Conservation (phyloP, 2,888 invertebrate genomes). For the Drosophila leonis region DNA sequence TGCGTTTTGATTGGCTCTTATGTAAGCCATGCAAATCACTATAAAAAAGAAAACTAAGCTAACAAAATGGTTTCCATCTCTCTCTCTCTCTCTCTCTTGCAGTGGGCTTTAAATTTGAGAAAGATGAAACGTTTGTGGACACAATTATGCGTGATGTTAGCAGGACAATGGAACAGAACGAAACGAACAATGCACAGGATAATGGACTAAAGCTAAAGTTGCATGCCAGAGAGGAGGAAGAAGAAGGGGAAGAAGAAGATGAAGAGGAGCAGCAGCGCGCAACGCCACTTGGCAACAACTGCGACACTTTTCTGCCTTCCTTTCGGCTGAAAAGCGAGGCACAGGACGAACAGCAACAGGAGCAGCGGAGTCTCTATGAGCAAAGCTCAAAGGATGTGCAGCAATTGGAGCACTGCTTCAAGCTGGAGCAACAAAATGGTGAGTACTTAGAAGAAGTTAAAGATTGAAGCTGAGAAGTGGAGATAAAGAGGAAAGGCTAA, state of each 20-base stretch:
- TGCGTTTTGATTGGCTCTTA: slow-evolving; percentile 57
- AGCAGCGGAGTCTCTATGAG: slow-evolving; percentile 34
- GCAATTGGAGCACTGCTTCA: slow-evolving; percentile 66
- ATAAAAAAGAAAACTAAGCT: slow-evolving; percentile 17
- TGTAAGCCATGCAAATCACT: slow-evolving; percentile 37
- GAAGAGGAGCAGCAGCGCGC: background rate
- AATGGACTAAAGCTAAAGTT: slow-evolving; percentile 50
- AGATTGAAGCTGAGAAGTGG: background rate
- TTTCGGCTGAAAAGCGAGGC: slow-evolving; percentile 54
- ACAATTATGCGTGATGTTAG: slow-evolving; percentile 78
- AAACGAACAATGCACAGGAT: slow-evolving; percentile 34
- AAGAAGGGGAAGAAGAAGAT: background rate
- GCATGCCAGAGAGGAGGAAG: slow-evolving; percentile 48
- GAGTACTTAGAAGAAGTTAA: slow-evolving; percentile 20
- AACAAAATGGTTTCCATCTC: slow-evolving; percentile 49
- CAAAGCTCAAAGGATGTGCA: slow-evolving; percentile 64
- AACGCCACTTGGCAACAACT: slow-evolving; percentile 26
- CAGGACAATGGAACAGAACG: slow-evolving; percentile 34
- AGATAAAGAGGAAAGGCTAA: background rate
- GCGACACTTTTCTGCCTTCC: slow-evolving; percentile 33
- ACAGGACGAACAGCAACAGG: slow-evolving; percentile 9
- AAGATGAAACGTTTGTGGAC: slow-evolving; percentile 64
- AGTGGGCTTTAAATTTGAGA: slow-evolving; percentile 65
- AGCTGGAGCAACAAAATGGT: slow-evolving; percentile 64
- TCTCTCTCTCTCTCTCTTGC: slow-evolving; percentile 24